Evolutionary conservation across 2,113 vertebrate species (phyloP), one percentile per base, ranked within the genome.

Genomic region (Brachyhypopomus gauderio): DNA sequence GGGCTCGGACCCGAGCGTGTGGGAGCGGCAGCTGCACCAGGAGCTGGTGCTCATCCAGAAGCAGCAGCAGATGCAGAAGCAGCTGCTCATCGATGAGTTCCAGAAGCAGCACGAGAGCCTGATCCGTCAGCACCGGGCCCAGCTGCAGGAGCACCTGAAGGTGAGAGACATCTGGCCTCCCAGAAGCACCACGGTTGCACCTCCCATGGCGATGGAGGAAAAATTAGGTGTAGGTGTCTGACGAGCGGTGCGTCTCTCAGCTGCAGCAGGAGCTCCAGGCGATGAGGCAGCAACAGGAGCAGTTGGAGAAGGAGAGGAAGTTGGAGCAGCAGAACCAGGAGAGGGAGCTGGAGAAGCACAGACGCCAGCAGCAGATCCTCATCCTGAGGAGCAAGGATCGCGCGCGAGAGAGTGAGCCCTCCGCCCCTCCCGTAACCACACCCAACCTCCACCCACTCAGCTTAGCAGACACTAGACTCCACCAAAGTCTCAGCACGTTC

Each of bases 111-210:
- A 99, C 17, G 97, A 99, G 90, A 98, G 97, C 90, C 84, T 99
- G 92, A 97, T 95, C 25, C 94, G 97, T 70, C 97, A 99, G 92
- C 98, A 99, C 86, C 96, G 98, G 89, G 98, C 96, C 78, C 98
- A 99, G 89, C 96, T 99, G 81, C 96, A 98, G 91, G 97, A 99
- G 85, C 97, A 99, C 89, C 95, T 99, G 90, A 99, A 98, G 97
- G 98, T 99, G 87, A 87, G 84, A 3, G 12, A 3, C 45, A 11
- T 52, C 45, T 11, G 45, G 45, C 45, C 45, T 14, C 9, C 45
- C 8, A 52, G 5, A 14, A 52, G 8, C 45, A 14, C 45, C 12
- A 8, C 3, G 45, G 9, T 45, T 6, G 9, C 41, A 6, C 1
- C 41, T 11, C 41, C 41, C 41, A 30, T 30, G 30, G 5, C 12